These are phyloP conservation scores for Dolichotis patagonum DNA, from an alignment of 2,113 vertebrate genomes.

Conservation along the genomic window DNA sequence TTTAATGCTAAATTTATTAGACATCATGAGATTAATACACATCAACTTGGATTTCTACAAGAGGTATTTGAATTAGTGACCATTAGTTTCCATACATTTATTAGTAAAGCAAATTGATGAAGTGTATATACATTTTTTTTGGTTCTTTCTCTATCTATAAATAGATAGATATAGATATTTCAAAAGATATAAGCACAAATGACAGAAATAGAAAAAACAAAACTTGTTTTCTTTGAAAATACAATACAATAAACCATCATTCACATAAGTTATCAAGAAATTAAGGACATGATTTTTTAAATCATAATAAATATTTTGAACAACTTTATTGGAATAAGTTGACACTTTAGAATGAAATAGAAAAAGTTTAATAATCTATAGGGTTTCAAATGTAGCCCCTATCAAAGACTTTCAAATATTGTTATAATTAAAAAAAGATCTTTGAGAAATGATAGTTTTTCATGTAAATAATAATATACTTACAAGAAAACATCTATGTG, in stretches of 20 bases:
- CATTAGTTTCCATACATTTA: background rate
- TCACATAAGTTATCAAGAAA: background rate
- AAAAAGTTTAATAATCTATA: background rate
- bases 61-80: background rate
- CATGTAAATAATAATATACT: background rate
- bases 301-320: background rate
- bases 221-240: background rate
- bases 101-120: background rate
- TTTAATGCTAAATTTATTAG: background rate
- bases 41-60: background rate
- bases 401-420: background rate
- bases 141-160: background rate
- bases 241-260: background rate
- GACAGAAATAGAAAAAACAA: background rate
- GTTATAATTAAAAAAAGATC: background rate
- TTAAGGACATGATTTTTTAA: background rate
- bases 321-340: background rate
- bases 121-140: background rate
- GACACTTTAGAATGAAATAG: background rate
- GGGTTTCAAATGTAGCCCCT: background rate
- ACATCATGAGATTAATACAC: background rate
- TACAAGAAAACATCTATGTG: background rate
- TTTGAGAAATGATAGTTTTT: background rate
- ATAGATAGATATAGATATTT: background rate
- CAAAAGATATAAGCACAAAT: background rate